phyloP scores from a whole-genome alignment of 2,113 vertebrate species.

The Galemys pyrenaicus region DNA sequence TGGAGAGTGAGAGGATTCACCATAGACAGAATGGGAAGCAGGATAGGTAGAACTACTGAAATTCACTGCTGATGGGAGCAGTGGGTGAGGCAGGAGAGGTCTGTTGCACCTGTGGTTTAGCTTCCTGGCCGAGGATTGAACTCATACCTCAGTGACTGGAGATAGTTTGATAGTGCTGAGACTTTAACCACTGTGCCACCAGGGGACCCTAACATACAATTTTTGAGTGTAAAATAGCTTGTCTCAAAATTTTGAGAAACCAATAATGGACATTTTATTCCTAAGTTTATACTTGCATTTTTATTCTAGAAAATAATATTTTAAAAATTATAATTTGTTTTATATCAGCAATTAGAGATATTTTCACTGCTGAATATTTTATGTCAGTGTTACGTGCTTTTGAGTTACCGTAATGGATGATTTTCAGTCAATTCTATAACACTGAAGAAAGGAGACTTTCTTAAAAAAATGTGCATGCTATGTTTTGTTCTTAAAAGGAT shows the following conservation, averaged over 20 bases:
- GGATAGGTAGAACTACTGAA: too few relatives aligned
- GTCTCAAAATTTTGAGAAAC: neutral
- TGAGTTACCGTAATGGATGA: neutral
- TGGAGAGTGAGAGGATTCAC: too few relatives aligned
- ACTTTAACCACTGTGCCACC: too few relatives aligned
- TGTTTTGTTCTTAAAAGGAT: too few relatives aligned
- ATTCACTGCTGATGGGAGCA: too few relatives aligned
- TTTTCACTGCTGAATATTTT: neutral
- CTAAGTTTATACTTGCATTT: neutral
- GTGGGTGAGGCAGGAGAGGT: too few relatives aligned
- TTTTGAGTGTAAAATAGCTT: neutral
- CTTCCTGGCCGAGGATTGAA: too few relatives aligned
- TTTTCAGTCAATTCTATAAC: neutral
- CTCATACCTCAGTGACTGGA: too few relatives aligned
- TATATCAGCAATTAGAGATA: neutral
- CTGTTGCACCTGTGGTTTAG: too few relatives aligned
- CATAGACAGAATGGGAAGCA: too few relatives aligned
- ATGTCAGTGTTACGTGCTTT: neutral
- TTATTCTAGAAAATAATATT: neutral
- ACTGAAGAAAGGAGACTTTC: neutral
- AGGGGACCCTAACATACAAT: too few relatives aligned
- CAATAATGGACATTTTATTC: neutral
- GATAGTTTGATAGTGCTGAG: too few relatives aligned
- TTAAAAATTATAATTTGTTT: neutral
- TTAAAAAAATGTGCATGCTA: neutral